Evolutionary conservation across 2,113 vertebrate genomes (phyloP), one percentile per base, ranked within the genome.

Genomic region (Nicator chloris): DNA sequence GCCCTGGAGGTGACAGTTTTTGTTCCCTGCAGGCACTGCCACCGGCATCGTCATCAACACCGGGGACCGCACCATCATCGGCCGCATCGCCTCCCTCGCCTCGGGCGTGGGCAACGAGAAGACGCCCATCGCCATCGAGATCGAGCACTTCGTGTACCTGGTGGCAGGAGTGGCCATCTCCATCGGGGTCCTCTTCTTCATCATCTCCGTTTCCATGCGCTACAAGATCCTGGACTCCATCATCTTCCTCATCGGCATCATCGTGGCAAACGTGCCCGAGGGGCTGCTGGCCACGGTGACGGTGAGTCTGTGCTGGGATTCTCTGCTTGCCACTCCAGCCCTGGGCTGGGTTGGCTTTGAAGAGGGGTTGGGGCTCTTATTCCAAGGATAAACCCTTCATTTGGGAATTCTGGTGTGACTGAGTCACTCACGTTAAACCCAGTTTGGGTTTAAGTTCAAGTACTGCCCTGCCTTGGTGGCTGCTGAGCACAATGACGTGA

Each of bases 201-300:
- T 98, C 80, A 98, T 98, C 30, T 96, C 98, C 0, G 80, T 98
- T 18, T 98, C 96, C 21, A 95, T 98, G 98, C 78, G 92, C 40
- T 98, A 98, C 82, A 40, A 77, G 15, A 92, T 98, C 50, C 93
- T 98, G 45, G 97, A 98, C 10, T 97, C 98, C 77, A 96, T 98
- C 96, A 98, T 98, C 95, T 98, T 98, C 72, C 98, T 98, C 54
- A 98, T 98, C 40, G 98, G 98, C 81, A 98, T 98, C 88, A 98
- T 98, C 35, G 98, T 98, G 91, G 98, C 98, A 23, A 98, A 98
- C 1, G 98, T 98, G 86, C 98, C 98, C 0, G 98, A 98, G 79
- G 98, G 98, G 28, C 97, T 98, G 70, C 96, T 98, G 79, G 98
- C 98, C 91, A 98, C 98, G 8, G 98, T 98, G 54, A 98, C 98